Percentiles rank a stretch among this genome's conserved stretches.
Evolutionary conservation across 2,888 invertebrate species (phyloP).

Genomic region (Pterostichus niger): DNA sequence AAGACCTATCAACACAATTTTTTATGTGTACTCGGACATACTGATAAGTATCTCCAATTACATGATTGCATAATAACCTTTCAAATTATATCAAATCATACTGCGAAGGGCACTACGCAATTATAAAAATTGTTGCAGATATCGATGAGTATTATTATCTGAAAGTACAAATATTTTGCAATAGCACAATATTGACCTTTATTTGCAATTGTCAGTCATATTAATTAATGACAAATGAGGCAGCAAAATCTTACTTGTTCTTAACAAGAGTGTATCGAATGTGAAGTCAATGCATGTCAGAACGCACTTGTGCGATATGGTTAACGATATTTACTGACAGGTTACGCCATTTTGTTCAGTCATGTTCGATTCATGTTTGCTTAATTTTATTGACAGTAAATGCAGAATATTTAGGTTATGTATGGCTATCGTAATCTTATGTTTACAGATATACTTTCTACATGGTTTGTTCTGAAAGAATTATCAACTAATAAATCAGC

Average conservation of each 20-base stretch:
- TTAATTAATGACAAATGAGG: conserved; percentile 65
- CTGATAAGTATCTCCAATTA: conserved; percentile 33
- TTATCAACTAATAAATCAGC: too few relatives aligned
- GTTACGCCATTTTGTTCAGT: conserved; percentile 28
- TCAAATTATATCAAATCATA: conserved; percentile 44
- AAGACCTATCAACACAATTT: conserved; percentile 16
- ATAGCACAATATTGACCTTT: conserved; percentile 36
- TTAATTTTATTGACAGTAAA: conserved; percentile 31
- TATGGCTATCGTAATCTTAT: too few relatives aligned
- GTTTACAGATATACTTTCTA: too few relatives aligned
- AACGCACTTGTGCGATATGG: not conserved
- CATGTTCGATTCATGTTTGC: conserved; percentile 13
- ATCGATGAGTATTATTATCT: conserved; percentile 48
- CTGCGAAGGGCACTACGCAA: conserved; percentile 48
- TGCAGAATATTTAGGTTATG: not conserved
- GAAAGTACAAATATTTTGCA: conserved; percentile 51
- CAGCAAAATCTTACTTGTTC: conserved; percentile 32
- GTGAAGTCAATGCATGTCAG: not conserved
- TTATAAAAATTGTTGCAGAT: conserved; percentile 34
- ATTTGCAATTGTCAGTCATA: conserved; percentile 48
- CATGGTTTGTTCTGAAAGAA: too few relatives aligned
- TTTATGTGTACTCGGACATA: not conserved
- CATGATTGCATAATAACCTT: conserved; percentile 34
- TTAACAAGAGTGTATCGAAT: conserved; percentile 13
- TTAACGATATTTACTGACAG: conserved; percentile 26